These are phyloP conservation scores for Poeciliopsis occidentalis DNA, from an alignment of 2,113 vertebrate genomes.

Conservation along the genomic window DNA sequence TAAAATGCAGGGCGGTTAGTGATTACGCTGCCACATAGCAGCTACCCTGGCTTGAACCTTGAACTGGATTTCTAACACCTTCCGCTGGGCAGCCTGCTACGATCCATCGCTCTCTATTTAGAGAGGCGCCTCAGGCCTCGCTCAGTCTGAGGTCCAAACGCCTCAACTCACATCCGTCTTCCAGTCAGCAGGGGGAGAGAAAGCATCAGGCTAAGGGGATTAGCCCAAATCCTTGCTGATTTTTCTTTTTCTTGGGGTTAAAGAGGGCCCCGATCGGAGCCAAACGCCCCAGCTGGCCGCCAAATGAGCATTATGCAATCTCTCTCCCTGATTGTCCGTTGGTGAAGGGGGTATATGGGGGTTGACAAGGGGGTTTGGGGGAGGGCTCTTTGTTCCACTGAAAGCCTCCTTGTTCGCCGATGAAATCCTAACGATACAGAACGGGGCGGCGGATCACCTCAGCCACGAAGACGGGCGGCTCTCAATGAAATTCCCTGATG, in stretches of 20 bases:
- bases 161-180: slow-evolving; percentile 50
- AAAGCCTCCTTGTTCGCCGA: slow-evolving; percentile 66
- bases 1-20: slow-evolving; percentile 12
- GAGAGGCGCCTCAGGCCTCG: slow-evolving; percentile 30
- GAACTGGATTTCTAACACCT: slow-evolving; percentile 16
- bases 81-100: slow-evolving; percentile 38
- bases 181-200: slow-evolving; percentile 62
- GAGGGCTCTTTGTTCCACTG: slow-evolving; percentile 49
- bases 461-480: slow-evolving; percentile 46
- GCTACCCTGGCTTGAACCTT: slow-evolving; percentile 25
- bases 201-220: slow-evolving; percentile 68
- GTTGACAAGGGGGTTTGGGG: slow-evolving; percentile 2
- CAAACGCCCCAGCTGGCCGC: slow-evolving; percentile 61
- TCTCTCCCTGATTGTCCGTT: slow-evolving; percentile 50
- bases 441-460: slow-evolving; percentile 46
- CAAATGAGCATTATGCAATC: slow-evolving; percentile 69
- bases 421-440: slow-evolving; percentile 55
- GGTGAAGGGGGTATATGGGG: slow-evolving; percentile 26
- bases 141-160: slow-evolving; percentile 31
- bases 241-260: slow-evolving; percentile 64
- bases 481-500: slow-evolving; percentile 38
- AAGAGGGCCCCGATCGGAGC: slow-evolving; percentile 58
- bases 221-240: slow-evolving; percentile 70
- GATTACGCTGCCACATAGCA: slow-evolving; percentile 19
- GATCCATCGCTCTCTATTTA: slow-evolving; percentile 47